phyloP scores from a whole-genome alignment of 2,113 vertebrate species.

The Engraulis encrasicolus region DNA sequence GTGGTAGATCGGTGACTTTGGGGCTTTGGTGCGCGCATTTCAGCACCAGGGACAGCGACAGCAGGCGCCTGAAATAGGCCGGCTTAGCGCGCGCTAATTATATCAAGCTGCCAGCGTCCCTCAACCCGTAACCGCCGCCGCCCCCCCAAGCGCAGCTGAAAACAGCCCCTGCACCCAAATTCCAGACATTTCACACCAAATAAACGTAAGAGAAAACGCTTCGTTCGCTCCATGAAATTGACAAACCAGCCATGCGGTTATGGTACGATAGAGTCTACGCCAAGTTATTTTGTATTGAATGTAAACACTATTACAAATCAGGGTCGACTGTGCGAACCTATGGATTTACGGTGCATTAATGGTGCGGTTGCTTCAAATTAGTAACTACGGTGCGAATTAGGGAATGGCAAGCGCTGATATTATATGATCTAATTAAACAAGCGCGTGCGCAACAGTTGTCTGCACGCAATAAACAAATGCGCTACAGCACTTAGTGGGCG shows the following conservation, averaged over 20 bases:
- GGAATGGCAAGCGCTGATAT: background rate
- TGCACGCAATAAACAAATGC: slow-evolving; percentile 22
- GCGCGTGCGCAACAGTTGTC: slow-evolving; percentile 30
- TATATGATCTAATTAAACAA: slow-evolving; percentile 19
- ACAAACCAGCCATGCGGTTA: too few relatives aligned
- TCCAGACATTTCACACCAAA: too few relatives aligned
- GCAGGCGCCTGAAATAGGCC: slow-evolving; percentile 45
- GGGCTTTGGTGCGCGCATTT: background rate
- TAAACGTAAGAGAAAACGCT: too few relatives aligned
- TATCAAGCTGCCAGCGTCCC: slow-evolving; percentile 25
- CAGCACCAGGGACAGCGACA: background rate
- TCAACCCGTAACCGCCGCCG: too few relatives aligned
- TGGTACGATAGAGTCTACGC: too few relatives aligned
- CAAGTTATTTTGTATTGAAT: too few relatives aligned
- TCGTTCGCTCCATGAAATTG: background rate
- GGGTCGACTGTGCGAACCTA: too few relatives aligned
- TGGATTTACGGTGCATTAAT: too few relatives aligned
- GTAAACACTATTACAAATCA: too few relatives aligned
- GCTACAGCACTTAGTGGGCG: background rate
- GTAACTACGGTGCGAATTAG: background rate
- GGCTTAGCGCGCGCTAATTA: slow-evolving; percentile 49
- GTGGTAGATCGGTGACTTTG: slow-evolving; percentile 9
- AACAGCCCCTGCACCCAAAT: too few relatives aligned
- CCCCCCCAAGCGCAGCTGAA: too few relatives aligned
- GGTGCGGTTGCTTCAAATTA: background rate